Evolutionary conservation across 2,797 vertebrate species (phyloP), one percentile per base, ranked within the genome.

Genomic region (Dermochelys coriacea): DNA sequence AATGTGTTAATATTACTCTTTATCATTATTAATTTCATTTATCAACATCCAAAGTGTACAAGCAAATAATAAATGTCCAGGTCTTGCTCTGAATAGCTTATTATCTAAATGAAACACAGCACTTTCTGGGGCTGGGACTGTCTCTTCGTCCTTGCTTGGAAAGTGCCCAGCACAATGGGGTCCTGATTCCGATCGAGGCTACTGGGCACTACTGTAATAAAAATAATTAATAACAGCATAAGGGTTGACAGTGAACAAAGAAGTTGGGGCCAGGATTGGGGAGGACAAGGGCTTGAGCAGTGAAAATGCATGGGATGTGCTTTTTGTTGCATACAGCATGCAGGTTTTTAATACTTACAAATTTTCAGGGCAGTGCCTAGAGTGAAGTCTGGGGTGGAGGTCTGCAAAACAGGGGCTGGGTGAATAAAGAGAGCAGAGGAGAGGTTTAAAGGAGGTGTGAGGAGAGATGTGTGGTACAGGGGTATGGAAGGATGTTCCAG

Each of bases 11-110:
- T 64, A 82, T 92, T 96, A 93, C 94, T 52, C 45, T 95, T 88
- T 87, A 87, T 85, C 80, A 86, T 90, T 87, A 85, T 95, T 97
- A 55, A 80, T 94, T 93, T 77, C 79, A 84, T 89, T 96, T 91
- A 91, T 92, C 82, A 93, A 45, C 68, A 91, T 21, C 86, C 91
- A 89, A 96, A 88, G 82, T 25, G 82, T 87, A 82, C 84, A 93
- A 92, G 91, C 49, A 82, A 57, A 91, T 89, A 89, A 82, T 52
- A 93, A 0, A 18, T 96, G 89, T 85, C 89, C 80, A 25, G 94
- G 94, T 79, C 59, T 85, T 94, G 41, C 82, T 52, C 82, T 7
- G 27, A 85, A 77, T 41, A 85, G 54, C 31, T 27, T 82, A 77
- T 54, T 68, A 23, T 64, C 51, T 81, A 88, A 81, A 85, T 77